Evolutionary conservation across 2,797 vertebrate genomes (phyloP).

Genomic region (Halcyon leucocephala): DNA sequence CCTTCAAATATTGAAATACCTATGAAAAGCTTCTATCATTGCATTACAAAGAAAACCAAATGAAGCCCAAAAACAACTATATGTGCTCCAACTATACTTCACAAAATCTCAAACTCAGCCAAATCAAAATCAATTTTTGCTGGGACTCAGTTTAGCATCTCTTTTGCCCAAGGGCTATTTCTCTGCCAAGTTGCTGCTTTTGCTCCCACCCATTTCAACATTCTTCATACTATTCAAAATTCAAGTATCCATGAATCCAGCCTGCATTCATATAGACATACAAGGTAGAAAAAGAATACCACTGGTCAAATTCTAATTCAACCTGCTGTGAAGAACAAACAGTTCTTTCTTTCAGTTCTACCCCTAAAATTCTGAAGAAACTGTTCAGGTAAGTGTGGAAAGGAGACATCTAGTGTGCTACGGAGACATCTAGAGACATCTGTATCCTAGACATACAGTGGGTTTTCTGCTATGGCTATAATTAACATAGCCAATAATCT

Average conservation of each 20-base stretch:
- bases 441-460: background rate
- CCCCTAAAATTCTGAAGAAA: background rate
- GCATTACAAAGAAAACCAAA: slow-evolving; percentile 53
- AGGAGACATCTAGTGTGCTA: background rate
- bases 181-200: slow-evolving; percentile 56
- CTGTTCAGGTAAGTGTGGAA: background rate
- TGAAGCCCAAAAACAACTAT: slow-evolving; percentile 7
- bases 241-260: background rate
- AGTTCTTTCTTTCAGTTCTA: background rate
- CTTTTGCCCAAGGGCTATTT: slow-evolving; percentile 62
- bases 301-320: background rate
- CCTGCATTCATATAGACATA: background rate
- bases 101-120: slow-evolving; percentile 39
- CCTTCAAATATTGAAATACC: slow-evolving; percentile 39
- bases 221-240: slow-evolving; percentile 43
- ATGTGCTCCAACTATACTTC: background rate
- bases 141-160: slow-evolving; percentile 54
- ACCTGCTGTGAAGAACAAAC: background rate
- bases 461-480: background rate
- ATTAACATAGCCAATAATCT: background rate
- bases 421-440: background rate
- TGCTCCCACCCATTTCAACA: slow-evolving; percentile 46
- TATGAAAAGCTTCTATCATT: slow-evolving; percentile 19
- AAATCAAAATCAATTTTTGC: slow-evolving; percentile 67
- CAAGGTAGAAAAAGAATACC: background rate